phyloP scores from a whole-genome alignment of 1,140 invertebrate species.

The Antheraea pernyi region DNA sequence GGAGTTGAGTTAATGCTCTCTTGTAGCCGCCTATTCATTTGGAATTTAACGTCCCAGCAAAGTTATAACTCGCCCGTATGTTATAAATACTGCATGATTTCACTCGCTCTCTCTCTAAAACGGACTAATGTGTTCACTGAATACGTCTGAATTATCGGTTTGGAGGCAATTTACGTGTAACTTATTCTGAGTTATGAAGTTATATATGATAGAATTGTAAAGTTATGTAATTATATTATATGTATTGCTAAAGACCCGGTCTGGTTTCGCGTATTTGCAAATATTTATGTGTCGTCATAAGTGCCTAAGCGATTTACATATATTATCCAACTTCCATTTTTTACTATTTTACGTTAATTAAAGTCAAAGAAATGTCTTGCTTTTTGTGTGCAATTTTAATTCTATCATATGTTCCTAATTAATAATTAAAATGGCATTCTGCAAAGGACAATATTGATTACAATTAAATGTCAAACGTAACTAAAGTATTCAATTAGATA shows the following conservation, averaged over 20 bases:
- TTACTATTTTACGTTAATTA: no score
- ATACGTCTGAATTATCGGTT: constrained; percentile 14
- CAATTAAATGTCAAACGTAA: no score
- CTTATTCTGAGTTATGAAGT: background rate
- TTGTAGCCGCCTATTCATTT: constrained; percentile 53
- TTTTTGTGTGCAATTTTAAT: no score
- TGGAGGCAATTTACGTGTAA: constrained; percentile 7
- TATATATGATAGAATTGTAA: background rate
- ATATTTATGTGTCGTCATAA: no score
- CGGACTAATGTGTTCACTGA: constrained; percentile 55
- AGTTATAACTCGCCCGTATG: constrained; percentile 33
- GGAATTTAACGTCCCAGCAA: constrained; percentile 51
- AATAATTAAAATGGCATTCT: no score
- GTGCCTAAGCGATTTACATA: no score
- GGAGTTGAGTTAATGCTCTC: constrained; percentile 56
- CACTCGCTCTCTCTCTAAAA: constrained; percentile 44
- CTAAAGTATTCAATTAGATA: no score
- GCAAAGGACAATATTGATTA: no score
- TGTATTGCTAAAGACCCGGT: background rate
- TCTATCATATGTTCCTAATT: no score
- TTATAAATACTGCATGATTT: constrained; percentile 59
- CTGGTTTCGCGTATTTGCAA: no score
- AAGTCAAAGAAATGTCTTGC: no score
- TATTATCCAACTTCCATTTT: no score
- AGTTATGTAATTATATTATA: constrained; percentile 1